phyloP scores from a whole-genome alignment of 2,797 vertebrate genomes.

The Rousettus madagascariensis region DNA sequence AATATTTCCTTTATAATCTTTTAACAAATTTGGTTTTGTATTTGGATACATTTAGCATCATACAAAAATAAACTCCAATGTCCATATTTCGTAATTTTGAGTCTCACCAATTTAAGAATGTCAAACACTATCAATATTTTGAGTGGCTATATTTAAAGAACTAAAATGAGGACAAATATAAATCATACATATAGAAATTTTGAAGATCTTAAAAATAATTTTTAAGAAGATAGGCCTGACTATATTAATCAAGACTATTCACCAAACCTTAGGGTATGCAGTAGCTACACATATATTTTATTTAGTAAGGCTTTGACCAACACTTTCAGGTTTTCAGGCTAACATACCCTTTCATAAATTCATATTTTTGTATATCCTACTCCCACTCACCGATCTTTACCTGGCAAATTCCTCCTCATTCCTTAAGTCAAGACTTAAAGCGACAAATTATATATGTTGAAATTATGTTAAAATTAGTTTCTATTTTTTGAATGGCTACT shows the following conservation, averaged over 20 bases:
- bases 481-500: background rate
- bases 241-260: background rate
- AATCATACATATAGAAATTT: background rate
- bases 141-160: background rate
- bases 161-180: background rate
- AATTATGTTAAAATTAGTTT: background rate
- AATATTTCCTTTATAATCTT: background rate
- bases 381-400: background rate
- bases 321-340: background rate
- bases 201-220: slow-evolving; percentile 20
- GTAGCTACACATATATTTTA: background rate
- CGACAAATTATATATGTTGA: background rate
- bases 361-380: background rate
- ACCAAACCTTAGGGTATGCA: background rate
- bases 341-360: background rate
- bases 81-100: background rate
- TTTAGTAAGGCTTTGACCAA: background rate
- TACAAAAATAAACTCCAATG: background rate
- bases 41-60: background rate
- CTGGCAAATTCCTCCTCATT: background rate
- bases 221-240: background rate
- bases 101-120: background rate
- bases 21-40: background rate
- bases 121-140: background rate
- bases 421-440: background rate